Evolutionary conservation across 2,113 vertebrate species (phyloP).

Genomic region (Callithrix jacchus): DNA sequence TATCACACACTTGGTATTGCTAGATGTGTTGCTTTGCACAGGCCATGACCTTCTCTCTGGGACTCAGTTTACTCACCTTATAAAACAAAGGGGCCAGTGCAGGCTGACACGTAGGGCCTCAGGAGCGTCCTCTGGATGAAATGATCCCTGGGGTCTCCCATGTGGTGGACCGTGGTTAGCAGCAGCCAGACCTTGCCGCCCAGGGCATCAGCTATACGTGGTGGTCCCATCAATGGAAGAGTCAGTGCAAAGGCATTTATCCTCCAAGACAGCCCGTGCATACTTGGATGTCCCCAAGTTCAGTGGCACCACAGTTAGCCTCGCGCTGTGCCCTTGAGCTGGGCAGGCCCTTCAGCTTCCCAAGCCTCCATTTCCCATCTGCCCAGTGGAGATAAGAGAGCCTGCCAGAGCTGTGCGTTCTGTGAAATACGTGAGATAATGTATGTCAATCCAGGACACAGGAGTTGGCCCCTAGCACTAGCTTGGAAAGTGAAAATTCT

Average conservation of each 20-base stretch:
- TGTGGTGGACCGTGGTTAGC: fast-evolving
- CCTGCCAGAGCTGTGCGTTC: neutral
- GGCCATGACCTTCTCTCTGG: no score
- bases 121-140: neutral
- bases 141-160: fast-evolving
- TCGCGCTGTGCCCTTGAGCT: neutral
- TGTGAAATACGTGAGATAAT: neutral
- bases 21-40: fast-evolving
- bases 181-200: fast-evolving
- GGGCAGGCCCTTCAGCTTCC: neutral
- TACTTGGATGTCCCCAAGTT: fast-evolving
- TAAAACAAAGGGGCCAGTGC: neutral
- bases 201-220: fast-evolving
- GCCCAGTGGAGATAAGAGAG: slow-evolving; percentile 36
- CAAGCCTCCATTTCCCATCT: neutral
- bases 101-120: neutral
- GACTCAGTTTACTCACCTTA: neutral
- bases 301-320: fast-evolving
- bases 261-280: fast-evolving
- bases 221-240: neutral
- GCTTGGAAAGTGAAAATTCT: slow-evolving; percentile 16
- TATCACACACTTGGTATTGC: fast-evolving
- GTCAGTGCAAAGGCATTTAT: neutral
- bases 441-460: neutral
- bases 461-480: neutral